These are phyloP conservation scores for Panorpa germanica DNA, from an alignment of 2,888 invertebrate species.

Conservation along the genomic window DNA sequence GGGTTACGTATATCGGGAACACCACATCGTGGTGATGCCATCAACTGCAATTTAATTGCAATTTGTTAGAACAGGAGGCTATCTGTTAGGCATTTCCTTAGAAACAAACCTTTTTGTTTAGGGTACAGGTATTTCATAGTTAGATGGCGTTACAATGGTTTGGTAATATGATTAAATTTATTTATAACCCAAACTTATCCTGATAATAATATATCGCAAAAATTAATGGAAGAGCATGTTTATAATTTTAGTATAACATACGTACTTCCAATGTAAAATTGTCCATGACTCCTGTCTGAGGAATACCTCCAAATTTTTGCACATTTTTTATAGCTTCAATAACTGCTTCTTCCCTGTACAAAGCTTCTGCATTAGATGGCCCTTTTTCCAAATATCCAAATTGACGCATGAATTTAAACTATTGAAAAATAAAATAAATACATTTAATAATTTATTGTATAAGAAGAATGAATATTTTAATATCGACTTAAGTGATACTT, in stretches of 20 bases:
- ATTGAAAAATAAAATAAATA: too few relatives aligned
- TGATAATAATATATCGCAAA: too few relatives aligned
- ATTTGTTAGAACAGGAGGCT: too few relatives aligned
- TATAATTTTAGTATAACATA: constrained; percentile 7
- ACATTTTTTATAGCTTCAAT: constrained; percentile 41
- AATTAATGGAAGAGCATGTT: constrained; percentile 5
- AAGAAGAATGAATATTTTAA: too few relatives aligned
- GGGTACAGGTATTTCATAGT: too few relatives aligned
- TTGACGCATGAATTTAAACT: constrained; percentile 46
- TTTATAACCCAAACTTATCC: too few relatives aligned
- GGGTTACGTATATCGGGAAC: constrained; percentile 38
- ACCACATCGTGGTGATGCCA: constrained; percentile 48
- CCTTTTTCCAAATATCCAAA: constrained; percentile 45
- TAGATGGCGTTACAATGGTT: too few relatives aligned
- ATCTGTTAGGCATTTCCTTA: too few relatives aligned
- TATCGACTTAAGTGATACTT: too few relatives aligned
- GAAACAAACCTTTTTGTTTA: too few relatives aligned
- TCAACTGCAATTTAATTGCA: constrained; percentile 33
- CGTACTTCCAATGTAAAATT: constrained; percentile 36
- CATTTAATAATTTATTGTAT: too few relatives aligned
- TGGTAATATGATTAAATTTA: too few relatives aligned
- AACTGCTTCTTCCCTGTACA: constrained; percentile 41
- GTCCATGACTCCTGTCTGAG: constrained; percentile 48
- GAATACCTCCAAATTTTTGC: constrained; percentile 52
- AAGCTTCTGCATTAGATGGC: constrained; percentile 31